Base-by-base conservation (phyloP, 2,797 vertebrate genomes). In the Craterocephalus amniculus region DNA sequence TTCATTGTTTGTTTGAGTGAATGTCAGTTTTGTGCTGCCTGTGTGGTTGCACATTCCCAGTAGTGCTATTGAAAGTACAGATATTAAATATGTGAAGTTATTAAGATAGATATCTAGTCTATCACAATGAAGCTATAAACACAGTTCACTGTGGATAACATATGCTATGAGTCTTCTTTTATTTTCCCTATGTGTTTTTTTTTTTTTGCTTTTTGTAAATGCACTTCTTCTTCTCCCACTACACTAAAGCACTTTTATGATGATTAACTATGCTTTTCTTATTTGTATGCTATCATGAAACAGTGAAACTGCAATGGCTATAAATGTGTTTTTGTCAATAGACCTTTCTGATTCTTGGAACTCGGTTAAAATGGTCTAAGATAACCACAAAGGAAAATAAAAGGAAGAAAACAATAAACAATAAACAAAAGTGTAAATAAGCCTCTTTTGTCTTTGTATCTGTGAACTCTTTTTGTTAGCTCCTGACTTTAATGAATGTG, bases 241-340 rank as follows among this genome's bases (percentile, higher is more conserved):
- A 98, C 96, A 97, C 90, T 96, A 94, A 97, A 95, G 88, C 86
- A 92, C 85, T 91, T 94, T 94, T 70, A 74, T 72, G 26, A 70
- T 34, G 11, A 72, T 64, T n/a, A 78, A 61, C 34, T 75, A 70
- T 74, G 58, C 76, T 82, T 84, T 79, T 58, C 65, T 63, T 36
- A 52, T 62, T 40, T 78, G 54, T 54, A 38, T 78, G 66, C 55
- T 63, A 24, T 61, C 36, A 22, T 84, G 74, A 83, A 85, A 74
- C 24, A 51, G 13, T 57, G 1, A 58, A 13, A 57, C 59, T 65
- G 24, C 62, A 56, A 45, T 68, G 22, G 13, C 10, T 71, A 27
- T 32, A 68, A 34, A 22, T 71, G 43, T 22, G 48, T 61, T 4
- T 63, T 61, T 75, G 20, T 78, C 18, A 34, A 0, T 1, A 0